phyloP scores from a whole-genome alignment of 2,888 invertebrate genomes.

The Pseudolycoriella hygida region DNA sequence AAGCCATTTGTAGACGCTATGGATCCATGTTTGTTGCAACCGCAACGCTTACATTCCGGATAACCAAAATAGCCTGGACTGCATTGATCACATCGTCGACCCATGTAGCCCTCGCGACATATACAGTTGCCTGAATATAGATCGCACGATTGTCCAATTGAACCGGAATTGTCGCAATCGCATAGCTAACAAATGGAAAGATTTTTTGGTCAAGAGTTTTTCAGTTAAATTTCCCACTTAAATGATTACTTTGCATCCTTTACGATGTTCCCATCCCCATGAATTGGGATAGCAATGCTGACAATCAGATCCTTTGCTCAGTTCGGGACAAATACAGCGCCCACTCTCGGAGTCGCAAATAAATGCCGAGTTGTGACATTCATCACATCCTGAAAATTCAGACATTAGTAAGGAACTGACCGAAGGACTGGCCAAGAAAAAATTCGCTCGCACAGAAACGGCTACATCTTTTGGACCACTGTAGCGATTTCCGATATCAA shows the following conservation, averaged over 20 bases:
- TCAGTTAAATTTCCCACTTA: constrained; percentile 2
- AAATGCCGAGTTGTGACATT: constrained; percentile 63
- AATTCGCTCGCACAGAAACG: no score
- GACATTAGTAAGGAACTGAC: no score
- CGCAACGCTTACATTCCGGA: constrained; percentile 71
- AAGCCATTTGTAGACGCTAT: constrained; percentile 33
- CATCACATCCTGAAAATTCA: constrained; percentile 45
- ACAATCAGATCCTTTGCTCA: constrained; percentile 70
- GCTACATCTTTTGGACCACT: no score
- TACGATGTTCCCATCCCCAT: constrained; percentile 56
- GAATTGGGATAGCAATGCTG: constrained; percentile 62
- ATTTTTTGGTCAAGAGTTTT: constrained; percentile 18
- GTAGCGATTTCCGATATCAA: no score
- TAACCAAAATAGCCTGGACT: constrained; percentile 75
- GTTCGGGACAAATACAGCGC: constrained; percentile 78
- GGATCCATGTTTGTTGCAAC: constrained; percentile 63
- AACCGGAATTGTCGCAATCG: constrained; percentile 45
- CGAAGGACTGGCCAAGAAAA: no score
- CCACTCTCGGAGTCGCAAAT: constrained; percentile 81
- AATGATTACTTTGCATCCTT: constrained; percentile 59
- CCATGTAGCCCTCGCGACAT: constrained; percentile 57
- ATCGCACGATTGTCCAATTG: constrained; percentile 43
- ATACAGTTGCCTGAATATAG: constrained; percentile 41
- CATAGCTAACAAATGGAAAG: constrained; percentile 30
- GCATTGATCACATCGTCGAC: constrained; percentile 66